Evolutionary conservation across 2,113 vertebrate genomes (phyloP).

Genomic region (Apodemus sylvaticus): DNA sequence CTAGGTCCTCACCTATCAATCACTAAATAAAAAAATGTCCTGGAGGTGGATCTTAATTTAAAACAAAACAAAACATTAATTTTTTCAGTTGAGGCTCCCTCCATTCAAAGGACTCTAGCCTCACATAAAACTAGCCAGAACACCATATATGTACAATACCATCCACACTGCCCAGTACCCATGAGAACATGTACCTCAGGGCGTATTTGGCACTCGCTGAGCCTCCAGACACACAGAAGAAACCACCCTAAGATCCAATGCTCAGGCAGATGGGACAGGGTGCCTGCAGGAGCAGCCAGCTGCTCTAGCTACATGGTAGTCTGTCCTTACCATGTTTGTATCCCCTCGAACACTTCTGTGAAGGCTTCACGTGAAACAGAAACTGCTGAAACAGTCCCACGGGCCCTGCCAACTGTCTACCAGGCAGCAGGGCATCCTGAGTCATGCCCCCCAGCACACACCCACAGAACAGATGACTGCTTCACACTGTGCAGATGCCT

Average conservation of each 20-base stretch:
- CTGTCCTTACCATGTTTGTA: not conserved
- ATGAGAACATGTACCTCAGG: not conserved
- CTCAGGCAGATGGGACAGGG: not conserved
- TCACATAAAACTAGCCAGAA: not conserved
- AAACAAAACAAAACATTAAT: too few species aligned
- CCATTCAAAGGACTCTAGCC: not conserved
- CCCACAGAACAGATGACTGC: too few species aligned
- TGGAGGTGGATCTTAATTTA: not conserved
- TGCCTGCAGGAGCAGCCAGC: not conserved
- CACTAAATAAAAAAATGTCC: not conserved
- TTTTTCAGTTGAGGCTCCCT: not conserved
- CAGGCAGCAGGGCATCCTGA: not conserved
- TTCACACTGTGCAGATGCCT: not conserved
- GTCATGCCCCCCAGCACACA: not conserved
- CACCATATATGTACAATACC: not conserved
- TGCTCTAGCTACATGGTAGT: too few species aligned
- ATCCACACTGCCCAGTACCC: not conserved
- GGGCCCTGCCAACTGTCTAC: too few species aligned
- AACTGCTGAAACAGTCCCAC: not conserved
- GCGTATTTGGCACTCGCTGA: not conserved
- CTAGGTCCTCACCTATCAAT: not conserved
- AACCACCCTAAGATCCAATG: not conserved
- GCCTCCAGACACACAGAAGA: not conserved
- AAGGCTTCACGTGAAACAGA: not conserved
- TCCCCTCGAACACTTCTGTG: not conserved